A percentile compares a stretch with the other conserved stretches of the same genome.
Conservation (phyloP, 2,888 invertebrate genomes). For the Xylophagus ater region DNA sequence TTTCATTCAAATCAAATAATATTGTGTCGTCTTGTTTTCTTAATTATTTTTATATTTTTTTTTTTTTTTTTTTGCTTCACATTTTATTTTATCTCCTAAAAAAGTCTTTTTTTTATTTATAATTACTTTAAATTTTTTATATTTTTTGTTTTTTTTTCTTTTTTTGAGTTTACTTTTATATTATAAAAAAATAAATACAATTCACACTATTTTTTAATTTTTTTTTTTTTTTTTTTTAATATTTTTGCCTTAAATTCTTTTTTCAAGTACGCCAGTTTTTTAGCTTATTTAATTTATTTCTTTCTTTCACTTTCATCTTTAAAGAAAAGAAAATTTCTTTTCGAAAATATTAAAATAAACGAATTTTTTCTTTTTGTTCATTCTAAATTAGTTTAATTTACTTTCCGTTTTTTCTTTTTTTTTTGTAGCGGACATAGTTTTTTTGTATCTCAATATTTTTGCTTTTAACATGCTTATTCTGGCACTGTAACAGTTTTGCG, state of each 20-base stretch:
- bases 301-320: constrained; percentile 5
- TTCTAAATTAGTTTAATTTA: neutral
- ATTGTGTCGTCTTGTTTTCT: too few species aligned
- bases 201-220: constrained; percentile 13
- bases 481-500: too few species aligned
- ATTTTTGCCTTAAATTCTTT: constrained; percentile 14
- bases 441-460: too few species aligned
- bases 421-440: too few species aligned
- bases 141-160: constrained; percentile 9
- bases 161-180: neutral
- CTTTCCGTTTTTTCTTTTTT: too few species aligned
- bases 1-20: too few species aligned
- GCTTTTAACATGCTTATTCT: too few species aligned
- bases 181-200: constrained; percentile 17
- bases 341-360: neutral
- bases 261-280: constrained; percentile 15
- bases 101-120: constrained; percentile 3
- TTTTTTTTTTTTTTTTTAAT: constrained; percentile 10
- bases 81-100: constrained; percentile 2
- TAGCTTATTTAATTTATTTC: constrained; percentile 9
- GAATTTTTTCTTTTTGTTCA: neutral
- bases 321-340: constrained; percentile 3
- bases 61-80: too few species aligned
- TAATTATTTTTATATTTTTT: too few species aligned
- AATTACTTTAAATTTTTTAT: constrained; percentile 4